Conservation (phyloP, 2,113 vertebrate species). For the Scatophagus argus region DNA sequence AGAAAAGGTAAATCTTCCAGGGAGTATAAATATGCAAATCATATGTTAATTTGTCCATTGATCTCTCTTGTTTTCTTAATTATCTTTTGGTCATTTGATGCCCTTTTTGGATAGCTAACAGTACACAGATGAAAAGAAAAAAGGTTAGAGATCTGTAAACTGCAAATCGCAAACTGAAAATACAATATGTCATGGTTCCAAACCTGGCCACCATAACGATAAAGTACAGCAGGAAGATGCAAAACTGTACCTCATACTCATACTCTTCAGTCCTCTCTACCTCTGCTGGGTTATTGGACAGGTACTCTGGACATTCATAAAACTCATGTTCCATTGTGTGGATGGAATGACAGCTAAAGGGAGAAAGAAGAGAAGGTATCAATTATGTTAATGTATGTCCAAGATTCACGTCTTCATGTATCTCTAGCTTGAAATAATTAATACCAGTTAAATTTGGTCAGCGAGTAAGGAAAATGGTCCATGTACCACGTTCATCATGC, state of each 20-base stretch:
- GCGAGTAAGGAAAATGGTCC: neutral
- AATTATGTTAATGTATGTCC: neutral
- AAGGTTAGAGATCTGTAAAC: neutral
- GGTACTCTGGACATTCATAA: constrained; percentile 94
- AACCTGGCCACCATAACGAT: too few relatives aligned
- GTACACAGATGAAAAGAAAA: neutral
- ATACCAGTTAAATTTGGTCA: too few relatives aligned
- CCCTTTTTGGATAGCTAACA: neutral
- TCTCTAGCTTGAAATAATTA: neutral
- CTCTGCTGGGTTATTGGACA: constrained; percentile 89
- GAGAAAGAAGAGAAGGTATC: constrained; percentile 54
- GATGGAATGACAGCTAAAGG: constrained; percentile 92
- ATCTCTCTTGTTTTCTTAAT: neutral
- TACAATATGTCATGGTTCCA: too few relatives aligned
- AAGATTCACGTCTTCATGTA: neutral
- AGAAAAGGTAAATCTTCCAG: neutral
- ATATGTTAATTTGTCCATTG: neutral
- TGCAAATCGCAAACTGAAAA: too few relatives aligned
- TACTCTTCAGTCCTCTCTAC: constrained; percentile 92
- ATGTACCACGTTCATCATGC: too few relatives aligned
- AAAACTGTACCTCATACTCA: constrained; percentile 91
- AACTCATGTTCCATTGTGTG: constrained; percentile 93
- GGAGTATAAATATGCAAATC: neutral
- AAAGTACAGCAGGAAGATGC: neutral
- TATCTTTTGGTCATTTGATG: neutral